Percentiles rank a stretch among this genome's conserved stretches.
Conservation (phyloP, 2,888 invertebrate genomes). For the Tinea pellionella region DNA sequence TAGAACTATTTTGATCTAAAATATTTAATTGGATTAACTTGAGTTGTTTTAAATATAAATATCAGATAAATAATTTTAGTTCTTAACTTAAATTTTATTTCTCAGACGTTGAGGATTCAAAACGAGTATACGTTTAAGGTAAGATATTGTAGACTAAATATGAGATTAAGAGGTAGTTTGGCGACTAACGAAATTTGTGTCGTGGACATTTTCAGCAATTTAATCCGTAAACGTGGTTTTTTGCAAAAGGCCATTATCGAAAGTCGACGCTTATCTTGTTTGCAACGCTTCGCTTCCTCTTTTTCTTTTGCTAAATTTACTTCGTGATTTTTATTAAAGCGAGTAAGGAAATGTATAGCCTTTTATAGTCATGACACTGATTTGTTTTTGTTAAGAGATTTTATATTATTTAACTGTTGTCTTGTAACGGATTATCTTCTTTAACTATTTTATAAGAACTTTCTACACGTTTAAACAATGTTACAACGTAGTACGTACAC, state of each 20-base stretch:
- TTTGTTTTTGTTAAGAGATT: background rate
- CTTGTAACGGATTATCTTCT: background rate
- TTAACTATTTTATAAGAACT: too few relatives aligned
- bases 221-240: slow-evolving; percentile 38
- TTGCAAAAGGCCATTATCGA: slow-evolving; percentile 44
- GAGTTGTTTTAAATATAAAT: too few relatives aligned
- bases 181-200: slow-evolving; percentile 29
- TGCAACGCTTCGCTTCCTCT: slow-evolving; percentile 37
- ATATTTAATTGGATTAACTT: too few relatives aligned
- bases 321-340: slow-evolving; percentile 14
- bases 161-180: background rate
- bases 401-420: background rate
- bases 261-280: slow-evolving; percentile 49
- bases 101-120: too few relatives aligned
- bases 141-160: background rate
- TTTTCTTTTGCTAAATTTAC: slow-evolving; percentile 41
- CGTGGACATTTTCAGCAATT: slow-evolving; percentile 41
- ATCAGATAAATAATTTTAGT: too few relatives aligned
- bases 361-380: background rate
- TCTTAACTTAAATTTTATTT: too few relatives aligned
- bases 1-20: background rate
- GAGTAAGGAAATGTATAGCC: slow-evolving; percentile 8
- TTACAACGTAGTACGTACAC: too few relatives aligned
- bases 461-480: background rate
- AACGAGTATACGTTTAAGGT: too few relatives aligned